These are phyloP conservation scores for Atherinosoma microstoma DNA, from an alignment of 2,797 vertebrate genomes.

Conservation along the genomic window DNA sequence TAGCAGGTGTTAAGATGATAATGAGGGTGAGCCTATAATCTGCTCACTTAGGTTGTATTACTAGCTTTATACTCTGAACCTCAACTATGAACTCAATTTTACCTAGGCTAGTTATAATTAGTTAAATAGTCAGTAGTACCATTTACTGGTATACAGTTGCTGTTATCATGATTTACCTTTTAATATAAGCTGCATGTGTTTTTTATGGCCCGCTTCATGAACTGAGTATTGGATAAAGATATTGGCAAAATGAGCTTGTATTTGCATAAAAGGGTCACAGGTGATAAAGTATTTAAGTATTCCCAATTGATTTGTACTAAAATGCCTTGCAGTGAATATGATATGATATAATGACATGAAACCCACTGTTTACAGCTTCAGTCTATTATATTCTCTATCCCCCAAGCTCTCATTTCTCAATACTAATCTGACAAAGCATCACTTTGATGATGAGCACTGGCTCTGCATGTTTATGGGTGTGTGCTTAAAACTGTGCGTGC, in stretches of 20 bases:
- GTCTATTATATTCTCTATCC: constrained; percentile 50
- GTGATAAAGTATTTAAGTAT: constrained; percentile 24
- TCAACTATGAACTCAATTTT: neutral
- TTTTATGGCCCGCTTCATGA: neutral
- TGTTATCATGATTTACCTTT: neutral
- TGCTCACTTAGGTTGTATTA: neutral
- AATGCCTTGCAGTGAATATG: constrained; percentile 41
- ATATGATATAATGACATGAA: constrained; percentile 50
- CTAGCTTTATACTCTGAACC: neutral
- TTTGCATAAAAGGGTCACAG: constrained; percentile 16
- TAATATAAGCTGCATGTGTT: neutral
- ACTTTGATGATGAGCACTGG: constrained; percentile 58
- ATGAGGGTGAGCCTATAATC: neutral
- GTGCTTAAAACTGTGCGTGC: constrained; percentile 12
- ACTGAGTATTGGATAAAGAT: neutral
- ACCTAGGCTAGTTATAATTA: neutral
- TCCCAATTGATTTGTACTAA: constrained; percentile 32
- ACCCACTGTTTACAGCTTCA: constrained; percentile 54
- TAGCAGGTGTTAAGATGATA: neutral
- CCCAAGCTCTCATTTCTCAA: constrained; percentile 54
- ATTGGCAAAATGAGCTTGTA: neutral
- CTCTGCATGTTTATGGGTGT: constrained; percentile 6
- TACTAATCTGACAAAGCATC: constrained; percentile 63
- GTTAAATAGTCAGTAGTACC: neutral
- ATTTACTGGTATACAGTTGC: neutral